phyloP scores from a whole-genome alignment of 2,113 vertebrate species.

The Lamprotornis superbus region DNA sequence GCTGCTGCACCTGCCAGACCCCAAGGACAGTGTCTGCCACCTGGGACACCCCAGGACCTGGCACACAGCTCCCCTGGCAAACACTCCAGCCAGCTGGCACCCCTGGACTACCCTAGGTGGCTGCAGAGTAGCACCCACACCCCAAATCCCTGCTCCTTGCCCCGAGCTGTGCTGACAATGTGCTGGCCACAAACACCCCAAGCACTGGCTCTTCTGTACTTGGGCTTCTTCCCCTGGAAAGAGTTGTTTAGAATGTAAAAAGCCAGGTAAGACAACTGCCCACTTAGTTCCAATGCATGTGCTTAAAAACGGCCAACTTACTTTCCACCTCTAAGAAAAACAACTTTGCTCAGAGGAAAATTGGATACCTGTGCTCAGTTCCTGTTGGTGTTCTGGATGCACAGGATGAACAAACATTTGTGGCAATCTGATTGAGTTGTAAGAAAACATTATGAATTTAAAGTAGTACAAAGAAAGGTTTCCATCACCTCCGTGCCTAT shows the following conservation, averaged over 20 bases:
- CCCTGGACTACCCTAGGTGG: no score
- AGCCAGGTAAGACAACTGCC: background rate
- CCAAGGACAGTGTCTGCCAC: background rate
- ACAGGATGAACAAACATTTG: constrained; percentile 12
- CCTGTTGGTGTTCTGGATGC: constrained; percentile 23
- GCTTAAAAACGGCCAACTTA: background rate
- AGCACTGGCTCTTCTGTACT: background rate
- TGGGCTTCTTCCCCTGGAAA: background rate
- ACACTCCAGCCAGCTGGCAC: background rate
- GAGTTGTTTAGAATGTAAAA: background rate
- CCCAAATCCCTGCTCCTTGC: background rate
- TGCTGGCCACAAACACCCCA: background rate
- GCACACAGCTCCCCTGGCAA: background rate
- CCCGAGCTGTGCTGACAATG: background rate
- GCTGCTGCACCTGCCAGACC: background rate
- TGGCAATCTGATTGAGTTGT: constrained; percentile 44
- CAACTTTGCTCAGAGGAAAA: background rate
- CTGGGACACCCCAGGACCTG: background rate
- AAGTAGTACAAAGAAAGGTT: constrained; percentile 16
- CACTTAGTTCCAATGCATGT: background rate
- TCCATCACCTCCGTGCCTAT: constrained; percentile 5
- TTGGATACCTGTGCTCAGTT: background rate
- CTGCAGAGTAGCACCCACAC: background rate
- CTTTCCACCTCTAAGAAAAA: constrained; percentile 21
- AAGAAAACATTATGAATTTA: constrained; percentile 27